Conservation (phyloP, 2,888 invertebrate genomes). For the Brachyopa scutellaris region DNA sequence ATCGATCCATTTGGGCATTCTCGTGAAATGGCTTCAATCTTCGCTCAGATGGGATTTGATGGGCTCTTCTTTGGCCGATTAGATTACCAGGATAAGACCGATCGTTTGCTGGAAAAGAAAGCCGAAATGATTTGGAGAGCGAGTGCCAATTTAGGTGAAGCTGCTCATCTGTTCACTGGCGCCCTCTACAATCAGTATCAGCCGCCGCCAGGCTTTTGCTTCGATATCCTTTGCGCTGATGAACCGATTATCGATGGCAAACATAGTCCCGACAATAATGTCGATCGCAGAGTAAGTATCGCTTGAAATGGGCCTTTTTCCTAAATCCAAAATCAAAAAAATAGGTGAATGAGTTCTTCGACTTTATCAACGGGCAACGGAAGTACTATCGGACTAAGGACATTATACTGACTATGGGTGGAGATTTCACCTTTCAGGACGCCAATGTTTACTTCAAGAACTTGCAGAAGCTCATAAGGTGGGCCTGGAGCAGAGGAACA, state of each 20-base stretch:
- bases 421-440: conserved; percentile 93
- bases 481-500: conserved; percentile 2
- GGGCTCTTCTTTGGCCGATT: conserved; percentile 93
- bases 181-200: conserved; percentile 91
- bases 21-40: conserved; percentile 91
- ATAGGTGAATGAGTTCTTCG: conserved; percentile 84
- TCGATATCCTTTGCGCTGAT: conserved; percentile 92
- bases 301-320: neutral
- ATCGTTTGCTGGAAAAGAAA: conserved; percentile 84
- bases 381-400: conserved; percentile 87
- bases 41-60: conserved; percentile 93
- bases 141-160: conserved; percentile 86
- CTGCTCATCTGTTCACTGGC: conserved; percentile 91
- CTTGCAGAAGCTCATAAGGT: conserved; percentile 91
- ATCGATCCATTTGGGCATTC: conserved; percentile 95
- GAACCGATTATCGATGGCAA: conserved; percentile 93
- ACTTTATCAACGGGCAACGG: conserved; percentile 84
- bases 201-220: conserved; percentile 96
- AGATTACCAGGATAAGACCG: conserved; percentile 91
- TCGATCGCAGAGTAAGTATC: conserved; percentile 88
- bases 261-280: conserved; percentile 91
- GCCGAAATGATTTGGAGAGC: conserved; percentile 94
- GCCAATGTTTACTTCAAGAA: conserved; percentile 91
- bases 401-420: conserved; percentile 93
- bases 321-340: conserved; percentile 15